Base-by-base conservation (phyloP, 1,140 invertebrate genomes). In the Drosophila sturtevanti region DNA sequence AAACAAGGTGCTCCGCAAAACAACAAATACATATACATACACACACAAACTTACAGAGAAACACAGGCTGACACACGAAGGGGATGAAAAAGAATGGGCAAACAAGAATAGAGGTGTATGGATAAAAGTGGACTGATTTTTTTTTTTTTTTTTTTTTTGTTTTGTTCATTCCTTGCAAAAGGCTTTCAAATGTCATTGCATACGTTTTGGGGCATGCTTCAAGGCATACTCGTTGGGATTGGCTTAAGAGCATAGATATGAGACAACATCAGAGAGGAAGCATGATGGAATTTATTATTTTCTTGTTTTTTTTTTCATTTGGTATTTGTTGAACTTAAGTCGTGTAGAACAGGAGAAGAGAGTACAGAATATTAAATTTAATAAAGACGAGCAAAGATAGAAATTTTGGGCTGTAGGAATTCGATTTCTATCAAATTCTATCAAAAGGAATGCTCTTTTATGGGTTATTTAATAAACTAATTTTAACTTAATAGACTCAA, bases 1-100 rank as follows among this genome's bases (percentile, higher is more conserved):
- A 85, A 85, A 85, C 81, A 84, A 84, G 80, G 81, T 79, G 59
- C 64, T 73, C 54, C 14, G 64, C 72, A 75, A 75, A 74, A 71
- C 72, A 60, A 64, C 65, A 69, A 72, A 73, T 63, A 74, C 65
- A 71, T 6, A 14, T 14, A 14, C 12, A 16, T 6, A 38, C 5
- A 24, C 52, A 54, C 18, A 35, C 21, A 35, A 4, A 31, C 27
- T n/a, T n/a, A n/a, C n/a, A n/a, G n/a, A n/a, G n/a, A n/a, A n/a
- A 31, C 27, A 31, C 0, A 31, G 5, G 6, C 5, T 6, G 1
- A 31, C 27, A 6, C 5, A 31, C 27, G 37, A 63, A 10, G 61
- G n/a, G 61, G 41, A 63, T 14, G 34, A 48, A 38, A 65, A 54
- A 31, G 51, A 60, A 60, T 37, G 68, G 35, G 11, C 14, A 51